These are phyloP conservation scores for Scomber japonicus DNA, from an alignment of 2,113 vertebrate genomes.

Conservation along the genomic window DNA sequence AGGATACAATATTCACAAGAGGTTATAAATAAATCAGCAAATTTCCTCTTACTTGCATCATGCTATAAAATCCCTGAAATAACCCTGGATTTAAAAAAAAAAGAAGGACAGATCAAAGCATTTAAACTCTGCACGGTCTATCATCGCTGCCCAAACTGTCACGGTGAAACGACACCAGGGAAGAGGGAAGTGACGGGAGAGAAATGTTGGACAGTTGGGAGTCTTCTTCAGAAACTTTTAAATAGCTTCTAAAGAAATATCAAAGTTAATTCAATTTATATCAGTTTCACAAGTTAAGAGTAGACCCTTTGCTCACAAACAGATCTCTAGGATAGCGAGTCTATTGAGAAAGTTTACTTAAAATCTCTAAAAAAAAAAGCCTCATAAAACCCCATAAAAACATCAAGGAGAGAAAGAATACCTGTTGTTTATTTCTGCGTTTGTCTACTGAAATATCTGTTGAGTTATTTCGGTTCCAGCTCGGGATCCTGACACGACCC, in stretches of 20 bases:
- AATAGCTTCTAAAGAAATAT: background rate
- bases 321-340: background rate
- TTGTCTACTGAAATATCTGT: background rate
- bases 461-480: background rate
- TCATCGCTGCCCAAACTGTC: background rate
- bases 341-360: background rate
- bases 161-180: background rate
- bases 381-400: too few relatives aligned
- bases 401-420: background rate
- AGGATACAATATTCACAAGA: conserved; percentile 47
- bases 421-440: conserved; percentile 17
- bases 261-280: background rate
- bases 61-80: background rate
- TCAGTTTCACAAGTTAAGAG: background rate
- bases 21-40: conserved; percentile 37
- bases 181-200: background rate
- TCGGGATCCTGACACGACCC: too few relatives aligned
- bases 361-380: background rate
- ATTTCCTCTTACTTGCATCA: conserved; percentile 51
- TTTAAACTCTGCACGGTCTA: conserved; percentile 11
- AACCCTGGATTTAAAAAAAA: background rate
- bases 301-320: background rate
- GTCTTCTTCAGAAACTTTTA: conserved; percentile 1
- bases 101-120: conserved; percentile 21
- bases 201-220: background rate